Base-by-base conservation (phyloP, 2,888 invertebrate species). In the Rhabditoides inermis region DNA sequence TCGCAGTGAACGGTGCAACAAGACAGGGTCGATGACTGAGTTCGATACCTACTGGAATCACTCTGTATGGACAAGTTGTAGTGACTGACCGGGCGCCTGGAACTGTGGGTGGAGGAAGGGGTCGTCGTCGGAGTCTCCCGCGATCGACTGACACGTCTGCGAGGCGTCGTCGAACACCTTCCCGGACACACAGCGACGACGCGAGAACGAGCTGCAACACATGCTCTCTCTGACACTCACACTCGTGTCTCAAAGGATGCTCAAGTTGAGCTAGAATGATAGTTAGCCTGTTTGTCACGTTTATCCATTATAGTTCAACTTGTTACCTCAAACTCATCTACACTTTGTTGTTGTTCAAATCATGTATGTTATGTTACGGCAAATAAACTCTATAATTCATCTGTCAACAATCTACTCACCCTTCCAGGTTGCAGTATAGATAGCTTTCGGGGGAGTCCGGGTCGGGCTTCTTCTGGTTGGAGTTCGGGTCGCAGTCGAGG, bases 381-480 rank as follows among this genome's bases (percentile, higher is more conserved):
- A n/a, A n/a, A n/a, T n/a, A n/a, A n/a, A n/a, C n/a, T n/a, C n/a
- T n/a, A n/a, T n/a, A n/a, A n/a, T n/a, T n/a, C n/a, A n/a, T n/a
- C n/a, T n/a, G n/a, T n/a, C n/a, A 47, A 22, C 15, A 28, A 45
- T 25, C 25, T n/a, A 28, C 60, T 47, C 35, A 72, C 68, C 73
- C 73, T 52, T 73, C 72, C 36, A 70, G 50, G 49, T 73, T 73
- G 49, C 73, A 73, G 52, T 72, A 72, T 7, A 73, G 58, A 40
- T 73, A 73, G 6, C 64, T 63, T 49, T 64, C 65, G 23, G 68
- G 65, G 49, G 56, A 65, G 6, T 57, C 55, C 7, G 71, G 71
- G 39, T 73, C 64, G 36, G 68, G 50, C 47, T 72, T 71, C 47
- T 71, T 71, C 5, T 59, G 46, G 41, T 66, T 60, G 4, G 57